A percentile compares a stretch with the other conserved stretches of the same genome.
These are phyloP conservation scores for Triplophysa bombifrons DNA, from an alignment of 2,797 vertebrate genomes.

Conservation along the genomic window DNA sequence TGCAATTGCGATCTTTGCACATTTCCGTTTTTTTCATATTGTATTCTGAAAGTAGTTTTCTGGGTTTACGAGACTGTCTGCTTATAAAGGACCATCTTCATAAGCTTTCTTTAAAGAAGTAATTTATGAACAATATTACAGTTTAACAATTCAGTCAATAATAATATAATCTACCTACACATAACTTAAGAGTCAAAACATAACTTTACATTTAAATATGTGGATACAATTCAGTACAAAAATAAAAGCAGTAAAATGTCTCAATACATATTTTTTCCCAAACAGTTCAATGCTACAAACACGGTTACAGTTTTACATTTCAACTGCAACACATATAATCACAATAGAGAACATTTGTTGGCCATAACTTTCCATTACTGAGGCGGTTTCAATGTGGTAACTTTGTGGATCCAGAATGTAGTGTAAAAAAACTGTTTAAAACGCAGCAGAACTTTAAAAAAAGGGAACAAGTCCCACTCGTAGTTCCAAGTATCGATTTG, in stretches of 20 bases:
- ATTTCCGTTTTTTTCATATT: slow-evolving; percentile 1
- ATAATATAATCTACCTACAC: slow-evolving; percentile 77
- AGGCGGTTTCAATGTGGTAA: slow-evolving; percentile 5
- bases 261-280: slow-evolving; percentile 62
- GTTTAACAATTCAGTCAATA: slow-evolving; percentile 77
- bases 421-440: not conserved
- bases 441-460: not conserved
- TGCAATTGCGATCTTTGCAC: not conserved
- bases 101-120: slow-evolving; percentile 53
- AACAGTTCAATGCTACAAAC: slow-evolving; percentile 54
- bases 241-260: slow-evolving; percentile 77
- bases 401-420: slow-evolving; percentile 8
- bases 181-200: slow-evolving; percentile 82
- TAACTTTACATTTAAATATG: slow-evolving; percentile 84
- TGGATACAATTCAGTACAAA: slow-evolving; percentile 82
- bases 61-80: not conserved
- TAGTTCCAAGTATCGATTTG: slow-evolving; percentile 3
- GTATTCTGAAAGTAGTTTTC: not conserved
- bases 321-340: slow-evolving; percentile 25
- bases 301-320: slow-evolving; percentile 33
- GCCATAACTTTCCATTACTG: slow-evolving; percentile 11
- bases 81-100: slow-evolving; percentile 36
- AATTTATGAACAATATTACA: slow-evolving; percentile 68
- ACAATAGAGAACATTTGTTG: slow-evolving; percentile 25
- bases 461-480: not conserved